These are phyloP conservation scores for Petrophora chlorosata DNA, from an alignment of 2,888 invertebrate species.

Conservation along the genomic window DNA sequence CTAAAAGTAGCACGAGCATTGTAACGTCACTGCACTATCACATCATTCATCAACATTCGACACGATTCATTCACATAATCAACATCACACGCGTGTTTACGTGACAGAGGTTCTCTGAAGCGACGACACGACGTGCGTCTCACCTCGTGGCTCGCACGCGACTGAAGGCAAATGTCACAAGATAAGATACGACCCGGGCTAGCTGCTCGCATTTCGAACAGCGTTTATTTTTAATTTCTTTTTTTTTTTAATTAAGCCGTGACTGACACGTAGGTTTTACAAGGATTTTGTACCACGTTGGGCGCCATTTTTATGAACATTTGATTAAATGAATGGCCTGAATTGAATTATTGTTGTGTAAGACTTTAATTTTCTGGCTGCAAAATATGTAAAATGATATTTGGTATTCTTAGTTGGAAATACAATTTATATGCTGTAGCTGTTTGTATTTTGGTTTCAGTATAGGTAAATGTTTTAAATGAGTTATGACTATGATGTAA, in stretches of 20 bases:
- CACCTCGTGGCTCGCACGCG: conserved; percentile 3
- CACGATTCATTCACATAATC: conserved; percentile 19
- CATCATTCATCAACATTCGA: conserved; percentile 22
- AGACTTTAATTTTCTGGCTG: background rate
- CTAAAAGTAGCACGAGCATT: conserved; percentile 27
- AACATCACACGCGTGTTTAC: conserved; percentile 19
- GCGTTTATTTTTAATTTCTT: conserved; percentile 24
- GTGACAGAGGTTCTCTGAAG: background rate
- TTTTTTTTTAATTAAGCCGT: conserved; percentile 28
- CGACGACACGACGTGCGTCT: conserved; percentile 16
- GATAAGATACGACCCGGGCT: conserved; percentile 26
- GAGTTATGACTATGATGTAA: too few species aligned
- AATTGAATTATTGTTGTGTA: conserved; percentile 16
- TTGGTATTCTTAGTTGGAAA: too few species aligned
- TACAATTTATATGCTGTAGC: too few species aligned
- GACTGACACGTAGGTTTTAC: conserved; percentile 23
- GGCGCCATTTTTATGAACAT: conserved; percentile 22
- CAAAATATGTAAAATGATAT: too few species aligned
- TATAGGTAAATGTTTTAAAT: too few species aligned
- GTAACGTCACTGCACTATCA: conserved; percentile 24
- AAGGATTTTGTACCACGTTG: conserved; percentile 19
- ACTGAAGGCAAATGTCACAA: conserved; percentile 25
- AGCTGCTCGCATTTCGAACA: conserved; percentile 23
- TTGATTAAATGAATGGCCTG: conserved; percentile 18
- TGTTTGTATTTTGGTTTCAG: too few species aligned